Evolutionary conservation across 2,113 vertebrate species (phyloP).

Genomic region (Myrmecophaga tridactyla): DNA sequence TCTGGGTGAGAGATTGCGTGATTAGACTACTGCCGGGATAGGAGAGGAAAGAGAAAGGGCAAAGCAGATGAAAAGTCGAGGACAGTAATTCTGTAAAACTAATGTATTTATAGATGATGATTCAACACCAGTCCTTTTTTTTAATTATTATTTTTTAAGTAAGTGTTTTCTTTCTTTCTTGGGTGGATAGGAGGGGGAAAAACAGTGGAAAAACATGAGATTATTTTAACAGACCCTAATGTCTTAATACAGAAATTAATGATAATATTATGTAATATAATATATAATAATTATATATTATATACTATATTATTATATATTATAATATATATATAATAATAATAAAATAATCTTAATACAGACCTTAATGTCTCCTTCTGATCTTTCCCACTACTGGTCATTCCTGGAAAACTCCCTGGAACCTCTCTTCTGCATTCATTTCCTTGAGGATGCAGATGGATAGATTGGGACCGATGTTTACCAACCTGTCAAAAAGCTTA

Average conservation of each 20-base stretch:
- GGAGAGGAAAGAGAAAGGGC: not conserved
- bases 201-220: not conserved
- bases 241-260: no score
- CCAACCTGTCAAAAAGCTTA: not conserved
- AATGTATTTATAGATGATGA: conserved; percentile 38
- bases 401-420: not conserved
- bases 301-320: no score
- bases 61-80: not conserved
- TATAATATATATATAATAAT: no score
- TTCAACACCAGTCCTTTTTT: not conserved
- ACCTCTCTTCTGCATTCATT: not conserved
- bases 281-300: no score
- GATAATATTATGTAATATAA: no score
- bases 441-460: not conserved
- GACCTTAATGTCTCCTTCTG: not conserved
- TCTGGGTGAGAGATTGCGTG: conserved; percentile 27
- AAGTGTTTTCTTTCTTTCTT: conserved; percentile 17
- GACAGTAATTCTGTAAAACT: conserved; percentile 41
- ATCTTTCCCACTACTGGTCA: not conserved
- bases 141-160: not conserved
- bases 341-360: no score
- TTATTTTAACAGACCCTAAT: not conserved
- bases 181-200: not conserved
- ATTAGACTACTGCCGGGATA: not conserved
- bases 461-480: not conserved